Evolutionary conservation across 1,140 invertebrate genomes (phyloP).

Genomic region (Phocides pigmalion): DNA sequence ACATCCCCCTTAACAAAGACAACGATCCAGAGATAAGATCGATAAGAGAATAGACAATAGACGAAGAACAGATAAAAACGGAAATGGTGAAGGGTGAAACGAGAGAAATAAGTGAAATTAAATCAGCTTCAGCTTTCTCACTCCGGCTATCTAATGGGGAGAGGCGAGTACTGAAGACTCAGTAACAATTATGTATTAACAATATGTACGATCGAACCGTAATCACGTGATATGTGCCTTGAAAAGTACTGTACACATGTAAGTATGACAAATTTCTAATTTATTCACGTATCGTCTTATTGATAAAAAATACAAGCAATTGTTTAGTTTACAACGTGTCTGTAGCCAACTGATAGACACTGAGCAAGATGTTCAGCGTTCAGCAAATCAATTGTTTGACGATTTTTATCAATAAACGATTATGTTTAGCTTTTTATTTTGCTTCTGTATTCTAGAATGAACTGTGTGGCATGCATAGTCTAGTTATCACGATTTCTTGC

Average conservation of each 20-base stretch:
- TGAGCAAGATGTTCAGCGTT: too few relatives aligned
- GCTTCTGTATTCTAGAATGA: constrained; percentile 58
- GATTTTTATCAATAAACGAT: too few relatives aligned
- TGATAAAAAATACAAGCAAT: too few relatives aligned
- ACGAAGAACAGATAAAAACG: constrained; percentile 33
- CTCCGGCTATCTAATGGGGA: constrained; percentile 57
- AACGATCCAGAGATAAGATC: constrained; percentile 11
- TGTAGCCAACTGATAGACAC: too few relatives aligned
- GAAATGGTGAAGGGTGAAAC: constrained; percentile 59
- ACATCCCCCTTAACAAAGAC: constrained; percentile 63
- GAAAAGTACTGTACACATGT: constrained; percentile 61
- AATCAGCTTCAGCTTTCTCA: constrained; percentile 68
- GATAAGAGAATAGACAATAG: constrained; percentile 19
- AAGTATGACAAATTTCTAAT: constrained; percentile 68
- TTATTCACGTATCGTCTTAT: constrained; percentile 52
- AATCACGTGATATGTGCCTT: constrained; percentile 47
- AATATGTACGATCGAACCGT: constrained; percentile 28
- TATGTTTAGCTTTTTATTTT: constrained; percentile 55
- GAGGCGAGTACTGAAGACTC: constrained; percentile 37
- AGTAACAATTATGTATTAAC: constrained; percentile 47
- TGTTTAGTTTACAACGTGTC: too few relatives aligned
- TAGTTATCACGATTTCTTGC: constrained; percentile 37
- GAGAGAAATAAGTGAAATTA: constrained; percentile 41
- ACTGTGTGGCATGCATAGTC: constrained; percentile 79
- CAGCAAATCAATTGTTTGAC: too few relatives aligned